Percentiles rank a stretch among this genome's conserved stretches.
Evolutionary conservation across 37 sponge, comb jelly and placozoan genomes (phyloP).

Genomic region (Beroe forskalii): DNA sequence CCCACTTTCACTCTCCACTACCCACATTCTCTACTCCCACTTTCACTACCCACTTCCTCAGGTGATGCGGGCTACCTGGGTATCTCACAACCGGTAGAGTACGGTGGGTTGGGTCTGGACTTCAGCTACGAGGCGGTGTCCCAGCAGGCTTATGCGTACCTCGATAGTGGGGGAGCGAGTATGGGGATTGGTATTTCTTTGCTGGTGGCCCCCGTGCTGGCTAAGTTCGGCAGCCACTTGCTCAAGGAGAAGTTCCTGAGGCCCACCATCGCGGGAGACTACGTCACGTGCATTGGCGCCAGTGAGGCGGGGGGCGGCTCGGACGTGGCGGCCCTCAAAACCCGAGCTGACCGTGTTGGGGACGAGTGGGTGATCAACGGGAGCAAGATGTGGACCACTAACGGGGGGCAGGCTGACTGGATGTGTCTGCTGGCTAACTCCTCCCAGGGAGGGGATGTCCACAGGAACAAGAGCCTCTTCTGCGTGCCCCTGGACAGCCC

Average conservation of each 20-base stretch:
- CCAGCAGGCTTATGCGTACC: slow-evolving; percentile 83
- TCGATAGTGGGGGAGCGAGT: slow-evolving; percentile 75
- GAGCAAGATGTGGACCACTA: slow-evolving; percentile 96
- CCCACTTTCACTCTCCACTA: too few species aligned
- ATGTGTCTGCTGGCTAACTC: slow-evolving; percentile 92
- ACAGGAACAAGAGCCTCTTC: slow-evolving; percentile 89
- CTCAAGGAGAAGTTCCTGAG: slow-evolving; percentile 79
- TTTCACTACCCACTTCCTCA: too few species aligned
- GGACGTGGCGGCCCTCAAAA: slow-evolving; percentile 91
- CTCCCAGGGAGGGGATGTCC: slow-evolving; percentile 73
- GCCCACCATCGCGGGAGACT: slow-evolving; percentile 80
- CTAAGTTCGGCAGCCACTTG: slow-evolving; percentile 80
- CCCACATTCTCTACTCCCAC: too few species aligned
- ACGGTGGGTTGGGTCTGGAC: slow-evolving; percentile 90
- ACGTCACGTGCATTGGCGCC: slow-evolving; percentile 86
- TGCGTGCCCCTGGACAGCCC: slow-evolving; percentile 88
- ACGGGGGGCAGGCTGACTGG: slow-evolving; percentile 91
- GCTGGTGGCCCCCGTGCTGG: slow-evolving; percentile 92
- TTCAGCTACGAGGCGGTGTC: slow-evolving; percentile 81
- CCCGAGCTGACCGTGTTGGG: slow-evolving; percentile 74
- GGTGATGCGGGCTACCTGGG: slow-evolving; percentile 90
- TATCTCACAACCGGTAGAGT: slow-evolving; percentile 75
- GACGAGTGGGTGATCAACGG: slow-evolving; percentile 93
- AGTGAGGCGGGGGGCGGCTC: slow-evolving; percentile 91
- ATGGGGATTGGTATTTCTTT: slow-evolving; percentile 97